phyloP scores from a whole-genome alignment of 92 coral and sea anemone genomes.

The Desmophyllum pertusum region DNA sequence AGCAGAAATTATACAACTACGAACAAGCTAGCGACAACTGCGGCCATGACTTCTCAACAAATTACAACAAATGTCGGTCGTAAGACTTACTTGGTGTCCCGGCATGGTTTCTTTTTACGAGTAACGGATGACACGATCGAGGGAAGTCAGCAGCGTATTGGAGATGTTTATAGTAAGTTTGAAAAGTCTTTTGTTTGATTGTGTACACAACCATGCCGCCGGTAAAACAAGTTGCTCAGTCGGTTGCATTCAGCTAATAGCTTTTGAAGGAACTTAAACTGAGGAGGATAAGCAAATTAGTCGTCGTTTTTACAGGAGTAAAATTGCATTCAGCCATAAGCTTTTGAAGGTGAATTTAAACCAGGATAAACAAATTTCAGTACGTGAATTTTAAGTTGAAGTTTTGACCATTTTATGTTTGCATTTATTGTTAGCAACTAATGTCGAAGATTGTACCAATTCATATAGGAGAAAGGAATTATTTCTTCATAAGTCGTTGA shows the following conservation, averaged over 20 bases:
- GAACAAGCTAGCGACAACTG: neutral
- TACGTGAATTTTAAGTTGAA: neutral
- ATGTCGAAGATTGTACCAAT: neutral
- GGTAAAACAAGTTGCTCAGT: neutral
- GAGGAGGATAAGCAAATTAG: too few relatives aligned
- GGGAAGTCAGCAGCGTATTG: neutral
- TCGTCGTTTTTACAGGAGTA: neutral
- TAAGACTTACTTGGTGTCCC: slow-evolving; percentile 21
- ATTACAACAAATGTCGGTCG: slow-evolving; percentile 9
- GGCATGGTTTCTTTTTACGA: slow-evolving; percentile 39
- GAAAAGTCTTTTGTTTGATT: neutral
- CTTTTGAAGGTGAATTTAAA: too few relatives aligned
- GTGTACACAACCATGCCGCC: too few relatives aligned
- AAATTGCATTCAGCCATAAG: too few relatives aligned
- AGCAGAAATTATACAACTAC: neutral
- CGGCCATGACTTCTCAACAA: slow-evolving; percentile 21
- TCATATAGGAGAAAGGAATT: neutral
- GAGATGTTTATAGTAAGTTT: slow-evolving; percentile 27
- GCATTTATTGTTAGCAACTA: neutral
- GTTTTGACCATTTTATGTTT: neutral
- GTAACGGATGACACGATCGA: slow-evolving; percentile 36
- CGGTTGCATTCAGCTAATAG: too few relatives aligned
- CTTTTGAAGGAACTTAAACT: too few relatives aligned
- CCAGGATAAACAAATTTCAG: neutral
- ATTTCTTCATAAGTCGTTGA: neutral